Evolutionary conservation across 1,140 invertebrate genomes (phyloP), one percentile per base, ranked within the genome.

Genomic region (Bombus waltoni): DNA sequence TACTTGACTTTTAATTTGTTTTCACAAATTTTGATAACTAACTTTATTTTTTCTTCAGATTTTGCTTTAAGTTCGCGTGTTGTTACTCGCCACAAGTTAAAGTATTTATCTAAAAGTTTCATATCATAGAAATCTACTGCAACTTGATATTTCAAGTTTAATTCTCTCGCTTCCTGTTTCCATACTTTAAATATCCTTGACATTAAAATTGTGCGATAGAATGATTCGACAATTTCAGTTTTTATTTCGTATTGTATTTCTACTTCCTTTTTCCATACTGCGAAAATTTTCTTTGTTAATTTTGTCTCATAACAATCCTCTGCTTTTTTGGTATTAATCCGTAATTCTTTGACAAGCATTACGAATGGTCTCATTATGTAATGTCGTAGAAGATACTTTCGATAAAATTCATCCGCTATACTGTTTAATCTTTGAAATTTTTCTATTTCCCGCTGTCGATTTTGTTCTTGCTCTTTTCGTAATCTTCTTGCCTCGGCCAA

Each of bases 121-220:
- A 94, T 91, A 25, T 95, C 93, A 22, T 82, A 91, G 81, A 94
- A 95, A 78, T 95, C 94, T 57, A 44, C 74, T 10, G 94, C 94
- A 0, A 94, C 93, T 85, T 95, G 93, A 8, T 79, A 79, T 35
- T 94, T 94, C 32, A 76, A 74, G n/a, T 66, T 93, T 8, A 84
- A 77, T 22, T 92, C 85, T 25, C 84, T 85, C 0, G 81, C 57
- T 9, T 81, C n/a, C 2, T 87, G 42, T 53, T 82, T 91, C 94
- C 94, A 95, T 40, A 89, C 25, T 32, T 47, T 73, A 72, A 95
- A 93, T 0, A 57, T 32, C 0, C 87, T 72, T 71, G 74, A 84
- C 11, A 91, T 73, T 47, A 95, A 71, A 76, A 94, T 94, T 53
- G 83, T 86, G 4, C 92, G 77, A 44, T 92, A 91, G 1, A 93